These are phyloP conservation scores for Rhinichthys osculus DNA, from an alignment of 2,797 vertebrate species.

Conservation along the genomic window DNA sequence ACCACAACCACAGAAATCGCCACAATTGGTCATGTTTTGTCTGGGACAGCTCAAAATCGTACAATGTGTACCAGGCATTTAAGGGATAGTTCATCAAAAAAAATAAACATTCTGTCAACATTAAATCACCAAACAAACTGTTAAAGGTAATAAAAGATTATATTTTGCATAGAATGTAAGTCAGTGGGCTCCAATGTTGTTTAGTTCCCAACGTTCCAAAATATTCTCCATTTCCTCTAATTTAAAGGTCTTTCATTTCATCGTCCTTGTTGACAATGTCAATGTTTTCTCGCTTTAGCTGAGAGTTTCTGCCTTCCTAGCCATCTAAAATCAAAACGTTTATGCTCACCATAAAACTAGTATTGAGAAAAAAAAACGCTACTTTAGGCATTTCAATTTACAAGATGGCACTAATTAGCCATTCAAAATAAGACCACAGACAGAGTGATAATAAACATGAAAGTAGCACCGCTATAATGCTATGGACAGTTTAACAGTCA, in stretches of 20 bases:
- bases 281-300: neutral
- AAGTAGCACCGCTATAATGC: neutral
- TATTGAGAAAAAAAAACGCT: neutral
- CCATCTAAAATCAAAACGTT: neutral
- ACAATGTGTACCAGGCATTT: neutral
- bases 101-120: no score
- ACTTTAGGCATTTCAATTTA: no score
- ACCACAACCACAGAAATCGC: no score
- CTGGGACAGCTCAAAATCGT: no score
- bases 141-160: neutral
- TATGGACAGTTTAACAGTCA: neutral
- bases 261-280: neutral
- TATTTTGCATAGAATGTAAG: neutral
- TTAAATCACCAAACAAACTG: neutral
- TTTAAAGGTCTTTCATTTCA: neutral
- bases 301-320: neutral
- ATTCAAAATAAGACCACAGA: neutral
- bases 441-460: neutral
- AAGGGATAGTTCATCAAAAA: neutral
- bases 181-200: neutral
- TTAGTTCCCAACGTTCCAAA: no score
- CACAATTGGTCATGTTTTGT: no score
- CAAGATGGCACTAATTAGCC: no score
- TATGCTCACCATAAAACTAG: neutral
- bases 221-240: no score